Evolutionary conservation across 1,140 invertebrate genomes (phyloP).

Genomic region (Grapholita molesta): DNA sequence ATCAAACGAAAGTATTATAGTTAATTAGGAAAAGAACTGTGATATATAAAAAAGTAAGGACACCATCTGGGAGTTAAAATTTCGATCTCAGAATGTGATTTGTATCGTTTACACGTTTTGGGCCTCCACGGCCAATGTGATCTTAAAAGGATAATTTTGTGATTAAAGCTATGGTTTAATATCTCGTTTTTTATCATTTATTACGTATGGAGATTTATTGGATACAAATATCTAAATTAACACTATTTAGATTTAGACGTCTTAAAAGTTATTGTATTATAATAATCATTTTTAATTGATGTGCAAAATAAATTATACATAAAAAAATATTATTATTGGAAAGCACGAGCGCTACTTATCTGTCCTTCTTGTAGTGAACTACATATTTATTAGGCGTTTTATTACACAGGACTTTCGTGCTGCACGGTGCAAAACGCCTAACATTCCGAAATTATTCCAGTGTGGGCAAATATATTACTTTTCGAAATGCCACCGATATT

Average conservation of each 20-base stretch:
- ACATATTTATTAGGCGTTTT: background rate
- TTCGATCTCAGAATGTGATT: conserved; percentile 71
- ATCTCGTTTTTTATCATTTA: background rate
- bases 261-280: background rate
- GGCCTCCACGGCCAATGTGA: background rate
- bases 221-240: conserved; percentile 1
- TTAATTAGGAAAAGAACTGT: conserved; percentile 69
- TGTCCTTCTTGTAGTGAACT: conserved; percentile 17
- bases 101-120: conserved; percentile 40
- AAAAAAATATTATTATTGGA: background rate
- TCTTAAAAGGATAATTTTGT: background rate
- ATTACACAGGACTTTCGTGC: background rate
- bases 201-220: background rate
- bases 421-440: conserved; percentile 31
- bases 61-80: conserved; percentile 62
- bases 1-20: conserved; percentile 67
- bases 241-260: background rate
- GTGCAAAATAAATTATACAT: background rate
- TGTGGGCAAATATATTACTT: conserved; percentile 25
- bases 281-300: background rate
- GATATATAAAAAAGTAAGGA: conserved; percentile 67
- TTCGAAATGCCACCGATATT: conserved; percentile 46
- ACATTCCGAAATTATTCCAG: conserved; percentile 50
- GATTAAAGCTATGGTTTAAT: background rate
- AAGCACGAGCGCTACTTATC: background rate